phyloP scores from a whole-genome alignment of 1,140 invertebrate species.

The Leptopilina boulardi region DNA sequence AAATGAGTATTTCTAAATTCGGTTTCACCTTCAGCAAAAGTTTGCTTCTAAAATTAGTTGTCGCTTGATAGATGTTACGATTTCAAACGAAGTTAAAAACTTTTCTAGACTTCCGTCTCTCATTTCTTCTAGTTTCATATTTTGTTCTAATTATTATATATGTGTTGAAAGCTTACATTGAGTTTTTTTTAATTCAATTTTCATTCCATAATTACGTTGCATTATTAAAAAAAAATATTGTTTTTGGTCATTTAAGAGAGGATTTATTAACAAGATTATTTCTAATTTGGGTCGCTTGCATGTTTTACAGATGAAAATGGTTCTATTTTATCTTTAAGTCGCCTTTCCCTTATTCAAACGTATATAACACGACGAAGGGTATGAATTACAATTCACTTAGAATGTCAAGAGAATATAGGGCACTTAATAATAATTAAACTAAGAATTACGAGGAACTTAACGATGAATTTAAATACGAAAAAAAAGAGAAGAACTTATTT shows the following conservation, averaged over 20 bases:
- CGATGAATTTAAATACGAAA: constrained; percentile 40
- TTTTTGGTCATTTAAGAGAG: not conserved
- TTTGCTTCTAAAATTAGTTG: no score
- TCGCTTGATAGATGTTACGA: no score
- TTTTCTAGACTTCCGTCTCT: no score
- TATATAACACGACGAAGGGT: constrained; percentile 22
- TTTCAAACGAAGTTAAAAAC: no score
- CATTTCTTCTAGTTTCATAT: no score
- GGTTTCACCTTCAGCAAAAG: no score
- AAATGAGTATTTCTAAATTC: no score
- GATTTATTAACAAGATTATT: not conserved
- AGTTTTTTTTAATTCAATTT: no score
- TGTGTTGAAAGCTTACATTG: no score
- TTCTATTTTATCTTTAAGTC: not conserved
- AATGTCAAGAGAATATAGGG: constrained; percentile 28
- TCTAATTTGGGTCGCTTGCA: not conserved
- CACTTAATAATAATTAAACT: constrained; percentile 60
- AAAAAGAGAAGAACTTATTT: constrained; percentile 3
- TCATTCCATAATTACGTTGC: no score
- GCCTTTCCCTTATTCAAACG: not conserved
- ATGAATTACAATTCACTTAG: constrained; percentile 57
- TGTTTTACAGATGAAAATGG: constrained; percentile 4
- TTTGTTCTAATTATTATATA: no score
- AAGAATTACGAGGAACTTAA: constrained; percentile 50
- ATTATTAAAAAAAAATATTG: no score